Base-by-base conservation (phyloP, 1,140 invertebrate genomes). In the Cydia fagiglandana region DNA sequence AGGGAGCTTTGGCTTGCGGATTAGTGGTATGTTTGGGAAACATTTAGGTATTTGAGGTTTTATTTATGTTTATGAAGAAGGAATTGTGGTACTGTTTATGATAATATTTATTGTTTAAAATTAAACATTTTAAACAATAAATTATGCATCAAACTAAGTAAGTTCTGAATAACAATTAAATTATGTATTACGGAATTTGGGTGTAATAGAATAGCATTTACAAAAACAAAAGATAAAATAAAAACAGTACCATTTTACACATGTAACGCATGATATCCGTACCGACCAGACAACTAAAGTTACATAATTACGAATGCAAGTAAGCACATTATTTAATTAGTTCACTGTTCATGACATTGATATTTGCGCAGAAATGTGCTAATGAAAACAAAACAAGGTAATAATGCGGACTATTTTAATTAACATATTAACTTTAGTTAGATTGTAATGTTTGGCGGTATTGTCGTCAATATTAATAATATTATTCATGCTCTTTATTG, bases 371-470 rank as follows among this genome's bases (percentile, higher is more conserved):
- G 9, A 38, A 38, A 70, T 70, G 30, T 17, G 66, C 6, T 38
- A 61, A 24, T 70, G 28, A 34, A 66, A 66, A 66, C n/a, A 66
- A 61, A 70, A 70, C 66, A 38, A 70, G 34, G 66, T 17, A 17
- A 10, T 70, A 41, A 70, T 70, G 66, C 34, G 2, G n/a, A 41
- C 7, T 17, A 13, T 74, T 24, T 20, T 28, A 20, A n/a, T 53
- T n/a, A 45, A 20, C 17, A 20, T 9, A 50, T 73, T 50, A 74
- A 74, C 24, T 56, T 73, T 3, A 34, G 47, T 12, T 61, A 61
- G 20, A 7, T 61, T 20, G 56, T 24, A 24, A 61, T 61, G 9
- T 17, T n/a, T 61, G 56, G 9, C 53, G 9, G 17, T 20, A 61
- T 10, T 61, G 9, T 12, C 20, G 9, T 61, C 24, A 61, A 61